Conservation (phyloP, 1,140 invertebrate genomes). For the Nephila pilipes region DNA sequence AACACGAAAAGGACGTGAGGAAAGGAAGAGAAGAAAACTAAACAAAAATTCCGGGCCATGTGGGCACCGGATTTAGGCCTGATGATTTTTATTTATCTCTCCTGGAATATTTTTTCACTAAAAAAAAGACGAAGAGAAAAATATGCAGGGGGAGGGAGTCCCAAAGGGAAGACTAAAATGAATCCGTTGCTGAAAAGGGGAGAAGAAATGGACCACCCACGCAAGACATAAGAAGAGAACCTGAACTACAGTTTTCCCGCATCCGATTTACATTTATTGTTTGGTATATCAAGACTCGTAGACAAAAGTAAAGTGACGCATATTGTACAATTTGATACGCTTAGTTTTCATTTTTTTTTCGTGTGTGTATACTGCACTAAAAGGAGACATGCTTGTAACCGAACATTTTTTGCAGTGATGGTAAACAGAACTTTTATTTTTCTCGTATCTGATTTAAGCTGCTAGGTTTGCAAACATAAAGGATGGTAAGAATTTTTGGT, state of each 20-base stretch:
- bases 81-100: slow-evolving; percentile 53
- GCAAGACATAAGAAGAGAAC: too few species aligned
- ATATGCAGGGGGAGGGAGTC: not conserved
- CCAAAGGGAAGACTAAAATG: not conserved
- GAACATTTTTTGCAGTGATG: too few species aligned
- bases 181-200: not conserved
- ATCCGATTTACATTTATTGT: not conserved
- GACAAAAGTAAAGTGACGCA: too few species aligned
- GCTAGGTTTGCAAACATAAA: too few species aligned
- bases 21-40: not conserved
- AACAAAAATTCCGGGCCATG: slow-evolving; percentile 31
- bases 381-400: too few species aligned
- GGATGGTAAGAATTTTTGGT: too few species aligned
- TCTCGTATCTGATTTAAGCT: too few species aligned
- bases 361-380: too few species aligned
- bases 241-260: not conserved
- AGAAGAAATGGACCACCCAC: slow-evolving; percentile 24
- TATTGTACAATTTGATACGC: too few species aligned
- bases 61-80: slow-evolving; percentile 46
- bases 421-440: too few species aligned
- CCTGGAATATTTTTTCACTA: slow-evolving; percentile 2
- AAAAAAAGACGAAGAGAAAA: not conserved
- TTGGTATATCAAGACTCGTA: not conserved
- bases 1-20: slow-evolving; percentile 6
- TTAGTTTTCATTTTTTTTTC: too few species aligned